A percentile compares a stretch with the other conserved stretches of the same genome.
Conservation (phyloP, 2,797 vertebrate genomes). For the Mallotus villosus region DNA sequence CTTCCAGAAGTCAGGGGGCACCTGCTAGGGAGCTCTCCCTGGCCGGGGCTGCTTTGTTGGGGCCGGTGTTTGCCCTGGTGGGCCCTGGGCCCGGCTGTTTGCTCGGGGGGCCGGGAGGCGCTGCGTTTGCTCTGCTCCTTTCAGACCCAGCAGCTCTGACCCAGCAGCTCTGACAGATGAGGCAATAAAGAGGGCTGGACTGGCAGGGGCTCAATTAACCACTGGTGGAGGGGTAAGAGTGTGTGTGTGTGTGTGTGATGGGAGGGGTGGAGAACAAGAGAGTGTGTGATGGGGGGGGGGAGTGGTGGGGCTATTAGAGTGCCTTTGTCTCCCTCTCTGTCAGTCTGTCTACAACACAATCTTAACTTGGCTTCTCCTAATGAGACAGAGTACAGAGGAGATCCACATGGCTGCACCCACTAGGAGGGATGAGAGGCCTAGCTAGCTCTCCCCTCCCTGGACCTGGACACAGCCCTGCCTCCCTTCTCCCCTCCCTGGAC, state of each 20-base stretch:
- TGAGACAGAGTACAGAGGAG: too few species aligned
- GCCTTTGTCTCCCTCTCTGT: constrained; percentile 23
- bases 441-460: too few species aligned
- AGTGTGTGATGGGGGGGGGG: too few species aligned
- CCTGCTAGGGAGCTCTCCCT: constrained; percentile 53
- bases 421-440: not conserved
- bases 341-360: too few species aligned
- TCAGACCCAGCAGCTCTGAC: constrained; percentile 65
- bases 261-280: too few species aligned
- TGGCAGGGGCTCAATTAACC: constrained; percentile 76
- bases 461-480: too few species aligned
- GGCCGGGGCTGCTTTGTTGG: constrained; percentile 47
- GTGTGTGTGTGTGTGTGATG: too few species aligned
- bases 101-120: constrained; percentile 64
- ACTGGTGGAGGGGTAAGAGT: constrained; percentile 50
- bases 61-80: constrained; percentile 62
- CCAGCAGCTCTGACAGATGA: constrained; percentile 76
- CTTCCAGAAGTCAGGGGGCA: constrained; percentile 43
- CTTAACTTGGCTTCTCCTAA: too few species aligned
- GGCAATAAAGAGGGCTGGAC: constrained; percentile 74
- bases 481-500: too few species aligned
- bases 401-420: not conserved
- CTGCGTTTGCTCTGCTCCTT: constrained; percentile 73
- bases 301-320: constrained; percentile 9
- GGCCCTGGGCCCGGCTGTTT: constrained; percentile 71